Evolutionary conservation across 2,888 invertebrate genomes (phyloP), one percentile per base, ranked within the genome.

Genomic region (Hirtodrosophila histrioides): DNA sequence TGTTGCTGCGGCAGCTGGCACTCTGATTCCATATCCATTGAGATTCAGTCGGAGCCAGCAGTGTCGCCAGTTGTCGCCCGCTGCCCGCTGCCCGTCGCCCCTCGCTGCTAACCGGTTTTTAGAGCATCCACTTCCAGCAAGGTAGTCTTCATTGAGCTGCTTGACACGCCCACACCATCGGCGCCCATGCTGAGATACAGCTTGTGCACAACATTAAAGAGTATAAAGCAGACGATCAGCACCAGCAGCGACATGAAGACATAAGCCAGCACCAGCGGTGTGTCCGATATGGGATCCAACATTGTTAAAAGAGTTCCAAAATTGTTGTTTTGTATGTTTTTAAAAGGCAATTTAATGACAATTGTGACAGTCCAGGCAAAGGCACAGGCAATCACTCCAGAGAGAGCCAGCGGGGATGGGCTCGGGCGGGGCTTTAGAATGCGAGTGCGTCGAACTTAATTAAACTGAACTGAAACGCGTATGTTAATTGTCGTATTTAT

Each of bases 201-300:
- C 64, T 90, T 91, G 49, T 91, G 90, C 43, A 89, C 85, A 51
- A 91, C 82, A 75, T 91, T 91, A 61, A 91, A 85, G n/a, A 91
- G 56, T 50, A 91, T 90, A 45, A 91, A 91, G 69, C 89, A 81
- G 12, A 91, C 69, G 46, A 91, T 91, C 41, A 90, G 77, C 33
- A 90, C 80, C 39, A 91, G 81, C 56, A 91, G 75, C 62, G 89
- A 84, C 70, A 91, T 88, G 56, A 91, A 91, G 5, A 82, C 88
- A 57, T 91, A 91, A 36, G 91, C 91, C 81, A 91, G 78, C 43
- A 91, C 87, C 40, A 88, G 78, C 45, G 91, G 91, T 53, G 91
- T 89, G 61, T 90, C 89, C 66, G 84, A 82, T 36, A 91, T 78
- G 36, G 89, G 88, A 58, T 90, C 90, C 69, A 91, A 80, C 91